A percentile compares a stretch with the other conserved stretches of the same genome.
Conservation (phyloP, 1,140 invertebrate species). For the Drosophila nikananu region DNA sequence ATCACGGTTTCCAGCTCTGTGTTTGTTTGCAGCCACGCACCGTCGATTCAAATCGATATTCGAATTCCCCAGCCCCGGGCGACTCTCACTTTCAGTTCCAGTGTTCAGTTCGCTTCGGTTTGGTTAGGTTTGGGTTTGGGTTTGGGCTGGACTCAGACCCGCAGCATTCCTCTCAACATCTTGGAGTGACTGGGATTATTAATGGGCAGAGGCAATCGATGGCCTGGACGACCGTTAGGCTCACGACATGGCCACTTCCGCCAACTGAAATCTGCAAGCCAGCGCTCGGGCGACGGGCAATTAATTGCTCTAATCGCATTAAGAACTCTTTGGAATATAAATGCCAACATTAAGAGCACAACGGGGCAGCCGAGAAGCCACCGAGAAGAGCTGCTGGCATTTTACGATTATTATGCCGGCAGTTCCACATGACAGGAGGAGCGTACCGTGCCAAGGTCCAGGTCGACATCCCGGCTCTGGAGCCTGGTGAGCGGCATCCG, state of each 20-base stretch:
- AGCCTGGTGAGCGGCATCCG: constrained; percentile 57
- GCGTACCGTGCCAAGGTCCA: constrained; percentile 10
- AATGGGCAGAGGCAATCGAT: constrained; percentile 44
- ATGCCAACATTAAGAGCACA: constrained; percentile 48
- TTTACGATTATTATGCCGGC: constrained; percentile 47
- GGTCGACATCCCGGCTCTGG: neutral
- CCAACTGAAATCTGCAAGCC: constrained; percentile 27
- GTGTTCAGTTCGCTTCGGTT: neutral
- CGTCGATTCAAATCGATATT: constrained; percentile 66
- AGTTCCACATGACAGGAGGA: constrained; percentile 48
- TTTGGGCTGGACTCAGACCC: constrained; percentile 34
- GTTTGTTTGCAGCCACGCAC: constrained; percentile 34
- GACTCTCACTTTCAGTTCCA: constrained; percentile 63
- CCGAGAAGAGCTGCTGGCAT: constrained; percentile 40
- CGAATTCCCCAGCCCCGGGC: constrained; percentile 12
- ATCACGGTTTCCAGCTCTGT: constrained; percentile 56
- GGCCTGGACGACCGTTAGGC: constrained; percentile 36
- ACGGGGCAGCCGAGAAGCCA: constrained; percentile 13
- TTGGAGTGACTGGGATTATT: constrained; percentile 19
- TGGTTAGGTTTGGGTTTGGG: neutral
- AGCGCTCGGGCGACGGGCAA: constrained; percentile 18
- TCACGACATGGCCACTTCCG: constrained; percentile 38
- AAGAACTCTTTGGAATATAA: constrained; percentile 45
- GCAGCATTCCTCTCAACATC: constrained; percentile 64
- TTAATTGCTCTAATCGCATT: constrained; percentile 49